phyloP scores from a whole-genome alignment of 1,140 invertebrate genomes.

The Tribolium madens region DNA sequence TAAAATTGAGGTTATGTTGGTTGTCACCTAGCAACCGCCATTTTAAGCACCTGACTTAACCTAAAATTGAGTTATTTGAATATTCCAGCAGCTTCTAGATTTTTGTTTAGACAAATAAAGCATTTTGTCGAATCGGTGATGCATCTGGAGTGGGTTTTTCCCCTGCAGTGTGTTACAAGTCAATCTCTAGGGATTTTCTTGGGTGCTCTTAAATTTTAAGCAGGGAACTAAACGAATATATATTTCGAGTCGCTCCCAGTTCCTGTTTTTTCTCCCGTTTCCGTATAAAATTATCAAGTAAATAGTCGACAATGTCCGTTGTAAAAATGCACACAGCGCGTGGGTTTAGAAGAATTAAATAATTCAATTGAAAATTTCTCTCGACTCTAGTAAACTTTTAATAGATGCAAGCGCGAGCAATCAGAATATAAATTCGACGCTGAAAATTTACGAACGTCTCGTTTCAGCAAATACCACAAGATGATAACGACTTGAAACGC shows the following conservation, averaged over 20 bases:
- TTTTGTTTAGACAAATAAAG: neutral
- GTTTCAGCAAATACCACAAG: conserved; percentile 13
- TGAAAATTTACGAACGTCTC: conserved; percentile 28
- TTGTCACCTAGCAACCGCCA: too few species aligned
- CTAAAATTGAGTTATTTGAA: too few species aligned
- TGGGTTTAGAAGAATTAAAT: conserved; percentile 11
- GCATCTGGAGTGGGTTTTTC: neutral
- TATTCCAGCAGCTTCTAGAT: too few species aligned
- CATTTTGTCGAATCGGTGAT: neutral
- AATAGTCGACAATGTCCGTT: conserved; percentile 23
- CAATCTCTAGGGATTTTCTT: conserved; percentile 4
- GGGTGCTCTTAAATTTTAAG: conserved; percentile 13
- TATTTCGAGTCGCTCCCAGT: neutral
- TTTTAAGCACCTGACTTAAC: too few species aligned
- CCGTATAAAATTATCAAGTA: conserved; percentile 35
- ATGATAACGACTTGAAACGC: neutral
- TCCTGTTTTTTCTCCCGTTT: conserved; percentile 5
- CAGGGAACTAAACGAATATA: conserved; percentile 17
- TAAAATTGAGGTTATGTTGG: too few species aligned
- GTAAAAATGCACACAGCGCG: neutral
- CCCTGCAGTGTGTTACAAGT: conserved; percentile 5
- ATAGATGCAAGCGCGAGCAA: conserved; percentile 36
- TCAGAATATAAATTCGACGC: conserved; percentile 37
- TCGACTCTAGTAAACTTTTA: conserved; percentile 26
- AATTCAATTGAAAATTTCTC: conserved; percentile 19